Evolutionary conservation across 1,140 invertebrate species (phyloP), one percentile per base, ranked within the genome.

Genomic region (Plodia interpunctella): DNA sequence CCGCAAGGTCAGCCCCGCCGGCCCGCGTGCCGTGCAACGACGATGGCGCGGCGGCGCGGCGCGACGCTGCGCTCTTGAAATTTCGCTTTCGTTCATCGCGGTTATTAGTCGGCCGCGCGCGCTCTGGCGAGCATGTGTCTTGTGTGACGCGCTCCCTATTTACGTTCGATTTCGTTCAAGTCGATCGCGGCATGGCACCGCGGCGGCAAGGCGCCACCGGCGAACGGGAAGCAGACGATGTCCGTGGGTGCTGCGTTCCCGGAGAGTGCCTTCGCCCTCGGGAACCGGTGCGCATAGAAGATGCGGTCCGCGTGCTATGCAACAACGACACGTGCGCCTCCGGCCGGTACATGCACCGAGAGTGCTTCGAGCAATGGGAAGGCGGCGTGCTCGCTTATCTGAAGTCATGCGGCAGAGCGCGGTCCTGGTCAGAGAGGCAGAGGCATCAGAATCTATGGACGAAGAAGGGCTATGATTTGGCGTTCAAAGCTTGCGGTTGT

Each of bases 381-480:
- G 93, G 95, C 80, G 92, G 93, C 5, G 95, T 98, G 15, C 91
- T 98, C 61, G 94, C 94, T 32, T 98, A 96, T 77, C 91, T 98
- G 50, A 96, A 97, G 78, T 95, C 95, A 6, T 97, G 95, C 88
- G 97, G 97, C 11, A 90, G 97, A 15, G 97, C 97, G 1, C 92
- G 97, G 15, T 96, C 95, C 56, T 98, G 97, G 97, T 97, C 96
- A 20, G 97, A 98, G 81, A 92, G 97, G 51, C 97, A 99, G 86
- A 92, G 97, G 15, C 93, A 96, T 66, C 97, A 98, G 89, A 98
- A 99, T 82, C 90, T 99, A 58, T 99, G 98, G 98, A 98, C 97
- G 38, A 98, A 98, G 88, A 98, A 98, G 87, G 97, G 97, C 11
- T 98, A 98, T 90, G 97, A 99, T 85, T 90, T 98, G 78, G 96